Base-by-base conservation (phyloP, 2,113 vertebrate species). In the Calonectris borealis region DNA sequence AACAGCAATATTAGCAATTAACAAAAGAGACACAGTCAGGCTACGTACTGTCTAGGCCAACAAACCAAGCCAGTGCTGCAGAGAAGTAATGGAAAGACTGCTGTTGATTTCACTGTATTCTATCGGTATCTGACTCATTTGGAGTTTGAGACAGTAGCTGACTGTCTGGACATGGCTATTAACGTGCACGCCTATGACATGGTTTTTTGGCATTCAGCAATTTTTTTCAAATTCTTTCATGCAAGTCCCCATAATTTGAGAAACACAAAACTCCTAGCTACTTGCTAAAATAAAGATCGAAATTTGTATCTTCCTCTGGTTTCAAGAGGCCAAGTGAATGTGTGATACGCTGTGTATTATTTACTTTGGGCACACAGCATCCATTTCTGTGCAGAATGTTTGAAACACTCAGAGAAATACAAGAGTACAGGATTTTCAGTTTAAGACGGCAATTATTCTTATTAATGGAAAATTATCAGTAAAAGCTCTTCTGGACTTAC, bases 381-480 rank as follows among this genome's bases (percentile, higher is more conserved):
- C 29, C 58, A 20, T 42, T 94, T 94, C 77, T 69, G 15, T 69
- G 71, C 38, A 94, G 70, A 87, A 79, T 42, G 66, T 65, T 90
- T 42, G 40, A 87, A 95, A 93, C 87, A 48, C 57, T 94, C 89
- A 84, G 34, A 91, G 70, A 61, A 92, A 66, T 16, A 52, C 36
- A 77, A 32, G 36, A 71, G 61, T 55, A 77, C 26, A 70, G 57
- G 32, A 42, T 80, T 92, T 95, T 93, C 86, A 93, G 60, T 94
- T 94, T 88, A 91, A 94, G 84, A 58, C 48, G 34, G 42, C n/a
- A 96, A 92, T 94, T 95, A 91, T 70, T 86, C 88, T 77, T 92
- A 96, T 97, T 97, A 95, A 89, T 48, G 89, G 78, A 72, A 91
- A 96, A 97, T 94, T 95, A 94, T 77, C 84, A 48, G 73, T 95